Base-by-base conservation (phyloP, 2,888 invertebrate species). In the Lithophane leautieri region DNA sequence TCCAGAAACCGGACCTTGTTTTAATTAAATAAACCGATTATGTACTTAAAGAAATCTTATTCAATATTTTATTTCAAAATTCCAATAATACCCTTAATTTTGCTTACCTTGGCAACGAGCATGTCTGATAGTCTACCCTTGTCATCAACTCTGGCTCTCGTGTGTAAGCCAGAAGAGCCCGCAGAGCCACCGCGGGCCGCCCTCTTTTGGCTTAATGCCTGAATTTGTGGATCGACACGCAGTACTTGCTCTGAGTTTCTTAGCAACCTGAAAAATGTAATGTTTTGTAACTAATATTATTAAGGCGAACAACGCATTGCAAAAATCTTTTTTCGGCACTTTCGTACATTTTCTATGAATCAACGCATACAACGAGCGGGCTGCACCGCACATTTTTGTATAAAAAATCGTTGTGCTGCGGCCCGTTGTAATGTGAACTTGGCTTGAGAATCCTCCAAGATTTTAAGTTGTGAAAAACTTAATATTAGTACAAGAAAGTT, bases 91-190 rank as follows among this genome's bases (percentile, higher is more conserved):
- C 34, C n/a, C 34, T 62, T 16, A 19, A 22, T 16, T 73, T 44
- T 34, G 4, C 94, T 91, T 80, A 96, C 96, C 90, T 91, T 94
- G 63, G 96, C 93, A 16, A 96, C 93, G 2, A 96, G 94, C 93
- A 96, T 93, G n/a, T 96, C 96, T 0, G 96, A 96, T 4, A 96
- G 88, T 82, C 95, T 96, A 91, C 90, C 98, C 95, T 93, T 98
- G 0, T 67, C 98, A 97, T 89, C 99, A 90, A 86, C 97, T 96
- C 89, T 97, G 90, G 52, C 90, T 71, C 77, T 86, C 0, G 58
- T 78, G 88, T 68, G 80, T 14, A 56, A 88, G 79, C 56, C 79
- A 78, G 52, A 16, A 34, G 42, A 1, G 19, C 44, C n/a, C 6
- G 25, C 4, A 25, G 58, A 12, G 25, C 40, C 78, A 77, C 16